phyloP scores from a whole-genome alignment of 2,888 invertebrate species.

The Pharmacophagus antenor region DNA sequence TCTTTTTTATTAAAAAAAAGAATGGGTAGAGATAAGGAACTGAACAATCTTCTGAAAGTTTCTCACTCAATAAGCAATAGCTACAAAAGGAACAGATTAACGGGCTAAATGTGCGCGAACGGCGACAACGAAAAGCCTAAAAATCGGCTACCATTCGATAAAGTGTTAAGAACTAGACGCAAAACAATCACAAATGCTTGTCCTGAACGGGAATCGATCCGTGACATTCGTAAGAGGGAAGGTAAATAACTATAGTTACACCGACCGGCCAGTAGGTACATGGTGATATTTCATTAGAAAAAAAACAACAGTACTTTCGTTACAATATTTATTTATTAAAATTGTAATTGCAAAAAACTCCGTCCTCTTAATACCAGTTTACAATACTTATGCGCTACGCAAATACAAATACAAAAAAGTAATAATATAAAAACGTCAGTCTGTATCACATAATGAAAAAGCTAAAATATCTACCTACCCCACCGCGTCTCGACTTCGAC shows the following conservation, averaged over 20 bases:
- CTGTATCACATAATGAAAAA: slow-evolving; percentile 41
- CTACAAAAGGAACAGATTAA: too few relatives aligned
- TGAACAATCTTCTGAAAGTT: too few relatives aligned
- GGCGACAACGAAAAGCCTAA: too few relatives aligned
- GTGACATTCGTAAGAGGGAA: too few relatives aligned
- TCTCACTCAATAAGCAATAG: too few relatives aligned
- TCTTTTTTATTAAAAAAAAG: too few relatives aligned
- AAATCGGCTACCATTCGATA: too few relatives aligned
- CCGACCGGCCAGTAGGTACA: not conserved
- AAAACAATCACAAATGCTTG: too few relatives aligned
- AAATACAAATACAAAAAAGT: slow-evolving; percentile 38
- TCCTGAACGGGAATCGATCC: too few relatives aligned
- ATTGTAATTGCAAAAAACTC: slow-evolving; percentile 45
- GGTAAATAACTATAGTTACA: not conserved
- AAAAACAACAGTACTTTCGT: not conserved
- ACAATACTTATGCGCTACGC: slow-evolving; percentile 21
- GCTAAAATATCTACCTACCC: slow-evolving; percentile 24
- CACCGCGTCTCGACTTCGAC: not conserved
- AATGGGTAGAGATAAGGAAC: too few relatives aligned
- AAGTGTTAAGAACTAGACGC: too few relatives aligned
- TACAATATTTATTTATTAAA: slow-evolving; percentile 43
- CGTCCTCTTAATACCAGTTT: slow-evolving; percentile 40
- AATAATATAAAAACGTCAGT: slow-evolving; percentile 47
- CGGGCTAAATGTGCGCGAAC: too few relatives aligned
- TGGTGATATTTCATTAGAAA: not conserved